Evolutionary conservation across 2,113 vertebrate species (phyloP).

Genomic region (Gnathonemus echidnorhynchus): DNA sequence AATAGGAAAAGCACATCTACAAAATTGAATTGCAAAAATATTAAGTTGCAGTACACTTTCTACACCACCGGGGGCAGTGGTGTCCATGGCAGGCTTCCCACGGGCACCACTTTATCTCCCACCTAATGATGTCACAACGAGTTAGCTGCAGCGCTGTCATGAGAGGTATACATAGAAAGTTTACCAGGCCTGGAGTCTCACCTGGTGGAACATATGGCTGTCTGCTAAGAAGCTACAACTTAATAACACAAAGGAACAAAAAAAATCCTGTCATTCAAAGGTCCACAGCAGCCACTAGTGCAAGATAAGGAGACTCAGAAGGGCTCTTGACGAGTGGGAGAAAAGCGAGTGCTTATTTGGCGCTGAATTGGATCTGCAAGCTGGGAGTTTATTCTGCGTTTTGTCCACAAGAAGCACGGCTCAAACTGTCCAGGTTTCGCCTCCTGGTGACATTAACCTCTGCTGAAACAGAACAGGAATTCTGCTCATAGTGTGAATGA

Average conservation of each 20-base stretch:
- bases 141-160: neutral
- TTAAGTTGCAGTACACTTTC: neutral
- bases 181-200: neutral
- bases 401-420: neutral
- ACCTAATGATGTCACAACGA: neutral
- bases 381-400: neutral
- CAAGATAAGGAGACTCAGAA: neutral
- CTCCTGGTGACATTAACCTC: neutral
- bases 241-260: neutral
- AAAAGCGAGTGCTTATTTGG: neutral
- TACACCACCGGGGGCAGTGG: neutral
- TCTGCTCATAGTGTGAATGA: neutral
- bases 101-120: neutral
- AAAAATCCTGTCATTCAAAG: neutral
- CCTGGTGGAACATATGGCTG: too few relatives aligned
- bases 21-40: neutral
- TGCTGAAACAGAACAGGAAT: slow-evolving; percentile 1
- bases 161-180: neutral
- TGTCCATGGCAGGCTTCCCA: neutral
- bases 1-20: neutral
- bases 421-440: neutral
- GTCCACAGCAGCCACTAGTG: neutral
- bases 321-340: neutral
- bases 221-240: neutral
- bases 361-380: neutral